Evolutionary conservation across 2,888 invertebrate species (phyloP), one percentile per base, ranked within the genome.

Genomic region (Pilophorus perplexus): DNA sequence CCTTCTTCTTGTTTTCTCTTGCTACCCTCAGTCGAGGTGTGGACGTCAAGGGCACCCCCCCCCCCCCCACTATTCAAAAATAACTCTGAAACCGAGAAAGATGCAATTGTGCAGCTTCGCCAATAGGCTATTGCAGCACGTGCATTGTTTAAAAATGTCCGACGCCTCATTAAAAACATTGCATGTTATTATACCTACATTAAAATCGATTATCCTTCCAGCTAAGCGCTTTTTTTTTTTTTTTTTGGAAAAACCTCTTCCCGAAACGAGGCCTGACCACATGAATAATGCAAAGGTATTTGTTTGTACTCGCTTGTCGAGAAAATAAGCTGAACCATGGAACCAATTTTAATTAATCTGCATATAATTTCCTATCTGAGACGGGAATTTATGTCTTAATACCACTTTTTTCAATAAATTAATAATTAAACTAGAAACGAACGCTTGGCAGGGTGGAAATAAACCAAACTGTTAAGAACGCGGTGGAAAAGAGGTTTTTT

Each of bases 331-430:
- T 59, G 44, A 59, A 38, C 59, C 44, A 23, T 14, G 59, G 33
- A 62, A 46, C 52, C 52, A 64, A 64, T 64, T 64, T 64, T 64
- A 64, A 64, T 64, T 64, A 33, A 64, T 64, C 52, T 64, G 64
- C 64, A 64, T 64, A 64, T 38, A 42, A 64, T 64, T 64, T 52
- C 62, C 62, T 10, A 48, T 20, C 37, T 20, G 22, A 64, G 64
- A 52, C 64, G 28, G 38, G 64, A 64, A 64, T 64, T 64, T 64
- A 64, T 64, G 64, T 64, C 64, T 64, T 64, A 64, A 52, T 64
- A 46, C 44, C 48, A 46, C 44, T 6, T 37, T 62, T 48, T 37
- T 52, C 28, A 52, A 52, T 52, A 52, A 50, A 64, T 52, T 64
- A 52, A 28, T 64, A 40, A 64, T 64, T 64, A 50, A 52, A 52